Evolutionary conservation across 2,113 vertebrate genomes (phyloP).

Genomic region (Hypomesus transpacificus): DNA sequence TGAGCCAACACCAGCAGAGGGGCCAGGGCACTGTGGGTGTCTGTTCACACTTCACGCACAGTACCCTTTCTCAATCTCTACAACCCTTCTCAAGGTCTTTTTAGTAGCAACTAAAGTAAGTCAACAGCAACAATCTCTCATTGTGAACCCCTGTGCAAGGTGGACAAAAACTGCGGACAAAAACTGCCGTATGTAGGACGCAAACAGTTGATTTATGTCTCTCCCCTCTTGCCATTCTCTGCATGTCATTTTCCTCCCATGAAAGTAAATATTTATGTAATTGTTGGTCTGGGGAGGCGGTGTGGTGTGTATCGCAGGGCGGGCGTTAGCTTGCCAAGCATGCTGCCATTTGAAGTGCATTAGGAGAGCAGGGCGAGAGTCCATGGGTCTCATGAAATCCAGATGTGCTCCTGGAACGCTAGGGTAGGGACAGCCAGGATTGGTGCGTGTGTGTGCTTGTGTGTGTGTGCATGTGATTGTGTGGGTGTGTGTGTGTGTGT

Average conservation of each 20-base stretch:
- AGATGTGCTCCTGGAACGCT: slow-evolving; percentile 39
- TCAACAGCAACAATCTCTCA: neutral
- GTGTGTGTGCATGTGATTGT: neutral
- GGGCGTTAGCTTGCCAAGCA: neutral
- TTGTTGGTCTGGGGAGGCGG: neutral
- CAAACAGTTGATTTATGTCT: neutral
- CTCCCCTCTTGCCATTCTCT: neutral
- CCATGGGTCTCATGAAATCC: slow-evolving; percentile 25
- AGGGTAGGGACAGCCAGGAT: neutral
- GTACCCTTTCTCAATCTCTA: too few species aligned
- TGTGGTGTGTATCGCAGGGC: neutral
- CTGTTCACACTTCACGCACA: neutral
- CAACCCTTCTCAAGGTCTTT: neutral
- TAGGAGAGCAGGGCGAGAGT: slow-evolving; percentile 3
- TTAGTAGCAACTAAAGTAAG: neutral
- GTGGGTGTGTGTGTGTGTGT: neutral
- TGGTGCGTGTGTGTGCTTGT: neutral
- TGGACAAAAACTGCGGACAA: neutral
- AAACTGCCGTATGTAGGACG: neutral
- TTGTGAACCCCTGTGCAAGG: neutral
- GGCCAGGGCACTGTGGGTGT: neutral
- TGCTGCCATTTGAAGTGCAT: slow-evolving; percentile 4
- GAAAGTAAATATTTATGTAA: slow-evolving; percentile 24
- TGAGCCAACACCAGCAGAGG: neutral
- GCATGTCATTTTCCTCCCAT: neutral